Evolutionary conservation across 2,113 vertebrate species (phyloP).

Genomic region (Gallinago jamesoni): DNA sequence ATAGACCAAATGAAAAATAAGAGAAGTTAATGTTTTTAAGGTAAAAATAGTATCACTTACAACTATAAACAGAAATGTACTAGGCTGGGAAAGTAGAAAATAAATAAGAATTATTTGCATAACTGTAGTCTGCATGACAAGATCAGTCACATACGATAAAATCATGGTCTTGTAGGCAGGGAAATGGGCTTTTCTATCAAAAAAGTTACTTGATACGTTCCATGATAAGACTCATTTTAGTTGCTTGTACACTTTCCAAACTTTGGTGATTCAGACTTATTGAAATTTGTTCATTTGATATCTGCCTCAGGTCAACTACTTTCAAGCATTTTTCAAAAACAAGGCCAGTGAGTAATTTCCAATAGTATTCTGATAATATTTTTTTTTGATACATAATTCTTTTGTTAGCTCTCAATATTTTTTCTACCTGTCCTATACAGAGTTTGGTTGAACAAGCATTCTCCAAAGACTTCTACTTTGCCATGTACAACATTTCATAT

Average conservation of each 20-base stretch:
- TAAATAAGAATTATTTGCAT: background rate
- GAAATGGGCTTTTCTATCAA: background rate
- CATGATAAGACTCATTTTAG: background rate
- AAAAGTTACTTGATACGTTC: background rate
- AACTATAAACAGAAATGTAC: background rate
- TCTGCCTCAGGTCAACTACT: background rate
- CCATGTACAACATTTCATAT: background rate
- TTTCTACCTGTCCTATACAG: background rate
- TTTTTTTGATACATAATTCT: background rate
- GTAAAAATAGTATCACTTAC: background rate
- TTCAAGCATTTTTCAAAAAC: background rate
- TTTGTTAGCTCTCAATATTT: background rate
- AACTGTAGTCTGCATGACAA: background rate
- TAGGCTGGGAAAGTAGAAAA: background rate
- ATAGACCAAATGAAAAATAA: background rate
- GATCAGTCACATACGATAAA: background rate
- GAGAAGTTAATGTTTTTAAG: background rate
- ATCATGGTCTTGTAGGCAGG: background rate
- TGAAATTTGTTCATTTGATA: background rate
- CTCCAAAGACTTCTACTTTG: background rate
- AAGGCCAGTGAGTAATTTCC: background rate
- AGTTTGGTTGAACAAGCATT: background rate
- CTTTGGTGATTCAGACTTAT: background rate
- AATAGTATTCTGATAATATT: background rate
- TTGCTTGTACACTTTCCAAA: background rate